Evolutionary conservation across 2,888 invertebrate species (phyloP).

Genomic region (Saturnia pavonia): DNA sequence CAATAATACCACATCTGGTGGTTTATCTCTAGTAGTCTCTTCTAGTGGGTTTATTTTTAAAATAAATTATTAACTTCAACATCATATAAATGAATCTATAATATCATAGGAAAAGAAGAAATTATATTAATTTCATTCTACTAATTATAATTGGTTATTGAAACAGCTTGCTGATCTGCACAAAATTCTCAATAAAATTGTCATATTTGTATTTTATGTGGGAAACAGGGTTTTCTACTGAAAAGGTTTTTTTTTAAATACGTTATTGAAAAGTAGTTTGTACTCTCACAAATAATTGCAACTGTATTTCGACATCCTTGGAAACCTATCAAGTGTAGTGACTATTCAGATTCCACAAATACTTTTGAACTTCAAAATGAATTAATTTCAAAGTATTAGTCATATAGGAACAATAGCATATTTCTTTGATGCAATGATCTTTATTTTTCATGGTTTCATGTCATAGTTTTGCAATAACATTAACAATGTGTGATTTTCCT

Average conservation of each 20-base stretch:
- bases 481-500: neutral
- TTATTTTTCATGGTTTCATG: neutral
- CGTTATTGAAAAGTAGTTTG: neutral
- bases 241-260: too few species aligned
- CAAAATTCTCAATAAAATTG: neutral
- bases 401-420: neutral
- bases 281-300: neutral
- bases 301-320: neutral
- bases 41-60: neutral
- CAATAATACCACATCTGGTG: neutral
- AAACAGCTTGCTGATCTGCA: neutral
- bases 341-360: neutral
- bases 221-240: neutral
- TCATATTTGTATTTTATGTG: neutral
- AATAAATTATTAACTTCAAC: neutral
- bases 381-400: neutral
- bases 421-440: too few species aligned
- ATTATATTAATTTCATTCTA: neutral
- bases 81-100: neutral
- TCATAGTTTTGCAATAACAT: neutral
- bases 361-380: neutral
- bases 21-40: too few species aligned
- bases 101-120: neutral
- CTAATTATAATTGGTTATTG: neutral
- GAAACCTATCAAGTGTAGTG: neutral